phyloP scores from a whole-genome alignment of 1,140 invertebrate genomes.

The Hyles vespertilio region DNA sequence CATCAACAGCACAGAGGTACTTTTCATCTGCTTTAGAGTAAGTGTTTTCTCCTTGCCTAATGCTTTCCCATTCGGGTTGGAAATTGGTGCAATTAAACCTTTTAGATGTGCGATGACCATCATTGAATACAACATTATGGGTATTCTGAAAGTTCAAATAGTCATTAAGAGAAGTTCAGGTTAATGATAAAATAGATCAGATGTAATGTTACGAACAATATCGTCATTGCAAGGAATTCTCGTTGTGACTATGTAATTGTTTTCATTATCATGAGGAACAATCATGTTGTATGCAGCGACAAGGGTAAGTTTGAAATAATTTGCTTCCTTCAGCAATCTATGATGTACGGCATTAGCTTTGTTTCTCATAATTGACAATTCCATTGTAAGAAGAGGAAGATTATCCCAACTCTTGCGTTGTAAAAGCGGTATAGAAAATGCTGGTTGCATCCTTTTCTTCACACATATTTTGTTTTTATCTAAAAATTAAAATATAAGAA shows the following conservation, averaged over 20 bases:
- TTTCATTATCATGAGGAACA: constrained; percentile 31
- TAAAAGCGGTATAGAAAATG: constrained; percentile 25
- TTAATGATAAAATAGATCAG: constrained; percentile 1
- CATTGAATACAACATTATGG: constrained; percentile 31
- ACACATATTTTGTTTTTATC: constrained; percentile 38
- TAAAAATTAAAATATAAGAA: constrained; percentile 20
- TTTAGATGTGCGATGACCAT: constrained; percentile 31
- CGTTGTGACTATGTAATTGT: constrained; percentile 41
- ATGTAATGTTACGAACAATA: constrained; percentile 25
- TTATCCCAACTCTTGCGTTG: constrained; percentile 56
- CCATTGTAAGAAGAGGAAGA: constrained; percentile 47
- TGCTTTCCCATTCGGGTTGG: constrained; percentile 50
- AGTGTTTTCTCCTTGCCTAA: constrained; percentile 26
- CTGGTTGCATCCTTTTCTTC: constrained; percentile 49
- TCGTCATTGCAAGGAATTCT: constrained; percentile 42
- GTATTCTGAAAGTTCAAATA: constrained; percentile 30
- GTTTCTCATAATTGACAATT: constrained; percentile 35
- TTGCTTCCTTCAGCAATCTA: constrained; percentile 35
- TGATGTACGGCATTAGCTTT: constrained; percentile 36
- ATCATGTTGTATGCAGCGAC: constrained; percentile 51
- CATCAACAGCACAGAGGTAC: constrained; percentile 27
- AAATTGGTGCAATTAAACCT: constrained; percentile 35
- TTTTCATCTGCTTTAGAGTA: constrained; percentile 44
- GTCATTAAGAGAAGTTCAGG: not conserved
- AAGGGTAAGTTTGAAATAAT: constrained; percentile 50